phyloP scores from a whole-genome alignment of 2,888 invertebrate species.

The Drosophila dives region DNA sequence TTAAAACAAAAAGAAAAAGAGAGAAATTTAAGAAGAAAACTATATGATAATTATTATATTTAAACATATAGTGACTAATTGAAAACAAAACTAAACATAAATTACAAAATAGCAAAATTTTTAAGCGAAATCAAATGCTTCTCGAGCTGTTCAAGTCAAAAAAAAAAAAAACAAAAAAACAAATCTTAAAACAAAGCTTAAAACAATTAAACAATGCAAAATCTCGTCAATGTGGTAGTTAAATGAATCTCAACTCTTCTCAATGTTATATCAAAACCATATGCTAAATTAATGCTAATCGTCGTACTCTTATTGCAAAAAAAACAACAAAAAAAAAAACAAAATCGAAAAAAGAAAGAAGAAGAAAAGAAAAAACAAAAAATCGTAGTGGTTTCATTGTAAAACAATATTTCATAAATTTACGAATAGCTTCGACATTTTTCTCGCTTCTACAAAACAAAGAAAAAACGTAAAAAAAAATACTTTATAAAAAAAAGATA shows the following conservation, averaged over 20 bases:
- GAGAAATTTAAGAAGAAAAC: constrained; percentile 7
- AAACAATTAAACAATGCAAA: constrained; percentile 58
- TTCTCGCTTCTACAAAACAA: constrained; percentile 65
- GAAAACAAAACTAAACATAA: constrained; percentile 25
- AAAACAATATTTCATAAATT: constrained; percentile 77
- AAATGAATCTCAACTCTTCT: constrained; percentile 81
- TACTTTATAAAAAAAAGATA: constrained; percentile 17
- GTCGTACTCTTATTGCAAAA: constrained; percentile 51
- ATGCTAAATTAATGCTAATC: constrained; percentile 62
- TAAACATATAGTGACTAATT: constrained; percentile 34
- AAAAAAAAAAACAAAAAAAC: constrained; percentile 24
- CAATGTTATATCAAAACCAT: constrained; percentile 71
- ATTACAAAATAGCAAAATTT: constrained; percentile 71
- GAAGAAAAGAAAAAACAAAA: constrained; percentile 49
- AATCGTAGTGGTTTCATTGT: constrained; percentile 81
- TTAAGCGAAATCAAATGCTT: constrained; percentile 64
- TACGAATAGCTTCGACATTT: constrained; percentile 63
- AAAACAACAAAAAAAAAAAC: constrained; percentile 23
- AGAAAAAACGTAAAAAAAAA: constrained; percentile 38
- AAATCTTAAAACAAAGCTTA: constrained; percentile 39
- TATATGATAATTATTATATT: constrained; percentile 42
- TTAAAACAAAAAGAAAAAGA: constrained; percentile 10
- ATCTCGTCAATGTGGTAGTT: constrained; percentile 78
- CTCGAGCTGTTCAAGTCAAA: constrained; percentile 54
- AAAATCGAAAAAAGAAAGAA: constrained; percentile 34